phyloP scores from a whole-genome alignment of 2,888 invertebrate genomes.

The Nomada ferruginata region DNA sequence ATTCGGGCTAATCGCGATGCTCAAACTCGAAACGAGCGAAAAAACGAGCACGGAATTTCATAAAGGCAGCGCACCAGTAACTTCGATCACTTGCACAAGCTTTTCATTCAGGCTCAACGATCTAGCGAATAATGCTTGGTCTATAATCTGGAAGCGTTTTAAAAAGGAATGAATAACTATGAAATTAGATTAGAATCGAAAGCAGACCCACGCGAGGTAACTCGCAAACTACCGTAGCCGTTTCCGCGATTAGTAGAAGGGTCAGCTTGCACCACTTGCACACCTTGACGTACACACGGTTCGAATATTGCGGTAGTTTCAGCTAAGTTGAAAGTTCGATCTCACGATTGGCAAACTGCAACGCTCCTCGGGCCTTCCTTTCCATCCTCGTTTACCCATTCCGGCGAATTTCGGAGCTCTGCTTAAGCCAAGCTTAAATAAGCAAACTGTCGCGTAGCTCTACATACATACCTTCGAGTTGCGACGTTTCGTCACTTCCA shows the following conservation, averaged over 20 bases:
- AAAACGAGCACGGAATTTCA: constrained; percentile 30
- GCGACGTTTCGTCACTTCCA: constrained; percentile 52
- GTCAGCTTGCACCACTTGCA: constrained; percentile 40
- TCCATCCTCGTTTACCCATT: constrained; percentile 47
- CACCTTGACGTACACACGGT: neutral
- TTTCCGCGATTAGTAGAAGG: constrained; percentile 28
- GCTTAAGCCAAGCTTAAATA: constrained; percentile 75
- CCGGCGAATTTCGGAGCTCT: constrained; percentile 61
- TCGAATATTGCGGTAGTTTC: constrained; percentile 31
- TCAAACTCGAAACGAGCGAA: neutral
- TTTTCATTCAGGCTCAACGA: constrained; percentile 35
- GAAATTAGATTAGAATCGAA: constrained; percentile 11
- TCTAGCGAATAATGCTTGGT: neutral
- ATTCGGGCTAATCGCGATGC: neutral
- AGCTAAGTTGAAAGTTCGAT: constrained; percentile 59
- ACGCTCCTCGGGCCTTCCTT: constrained; percentile 33
- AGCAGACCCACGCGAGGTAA: constrained; percentile 8
- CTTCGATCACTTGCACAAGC: constrained; percentile 16
- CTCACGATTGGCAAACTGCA: constrained; percentile 60
- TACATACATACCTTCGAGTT: constrained; percentile 32
- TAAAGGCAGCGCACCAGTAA: constrained; percentile 26
- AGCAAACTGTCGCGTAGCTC: constrained; percentile 73
- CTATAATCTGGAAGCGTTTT: constrained; percentile 8
- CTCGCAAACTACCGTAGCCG: neutral
- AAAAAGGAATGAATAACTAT: constrained; percentile 28